Base-by-base conservation (phyloP, 2,888 invertebrate species). In the Eulithis prunata region DNA sequence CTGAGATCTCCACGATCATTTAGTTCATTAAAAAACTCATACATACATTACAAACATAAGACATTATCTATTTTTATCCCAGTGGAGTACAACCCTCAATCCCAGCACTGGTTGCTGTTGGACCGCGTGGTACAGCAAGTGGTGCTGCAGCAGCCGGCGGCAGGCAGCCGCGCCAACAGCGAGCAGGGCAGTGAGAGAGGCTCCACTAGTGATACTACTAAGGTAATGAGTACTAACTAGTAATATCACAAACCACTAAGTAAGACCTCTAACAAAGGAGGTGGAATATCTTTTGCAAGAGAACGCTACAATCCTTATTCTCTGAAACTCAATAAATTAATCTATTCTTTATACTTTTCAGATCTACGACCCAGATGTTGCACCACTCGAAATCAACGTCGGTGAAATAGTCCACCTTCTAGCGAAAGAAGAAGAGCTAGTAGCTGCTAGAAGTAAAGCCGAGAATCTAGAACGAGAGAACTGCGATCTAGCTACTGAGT, bases 71-170 rank as follows among this genome's bases (percentile, higher is more conserved):
- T 53, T 47, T n/a, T n/a, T 10, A 5, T 76, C 87, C 13, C 88
- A 96, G 97, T 97, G 88, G 97, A 98, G 77, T 97, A 96, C 85
- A 97, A 96, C 71, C 96, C 97, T 11, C 96, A 97, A 86, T 96
- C 97, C 0, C 98, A 98, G 80, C 97, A 98, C 84, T 99, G 99
- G 99, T 89, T 98, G 45, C 94, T 99, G 62, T 96, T 99, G 82
- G 99, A 99, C 89, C 95, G 99, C 70, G 96, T 99, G 68, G 96
- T 97, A 21, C 99, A 99, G 86, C 99, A 99, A 87, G 95, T 99
- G 38, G 96, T 98, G 55, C 91, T 99, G 57, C 99, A 99, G 89
- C 96, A 93, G 80, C 79, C 94, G 0, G 73, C 82, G 10, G 84
- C 87, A 11, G 83, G 83, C 67, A 83, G 84, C 59, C 85, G 90